Evolutionary conservation across 2,888 invertebrate genomes (phyloP).

Genomic region (Hydriomena furcata): DNA sequence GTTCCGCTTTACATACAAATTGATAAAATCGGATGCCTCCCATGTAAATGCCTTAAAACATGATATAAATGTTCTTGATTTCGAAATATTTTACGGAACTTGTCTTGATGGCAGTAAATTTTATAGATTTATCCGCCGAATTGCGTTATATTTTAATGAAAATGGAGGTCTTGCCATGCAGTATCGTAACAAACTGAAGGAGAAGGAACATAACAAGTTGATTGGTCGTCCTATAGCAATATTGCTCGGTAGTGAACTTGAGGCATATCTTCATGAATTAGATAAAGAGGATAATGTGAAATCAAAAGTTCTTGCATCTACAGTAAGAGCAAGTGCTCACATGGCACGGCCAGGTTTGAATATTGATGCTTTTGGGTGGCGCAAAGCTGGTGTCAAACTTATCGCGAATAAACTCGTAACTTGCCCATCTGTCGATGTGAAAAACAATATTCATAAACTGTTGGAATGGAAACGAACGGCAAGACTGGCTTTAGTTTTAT

Average conservation of each 20-base stretch:
- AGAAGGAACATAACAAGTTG: conserved; percentile 30
- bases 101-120: conserved; percentile 31
- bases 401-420: conserved; percentile 48
- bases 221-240: conserved; percentile 20
- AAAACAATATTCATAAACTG: conserved; percentile 39
- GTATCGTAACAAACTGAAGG: conserved; percentile 20
- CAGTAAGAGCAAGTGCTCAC: conserved; percentile 52
- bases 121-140: conserved; percentile 45
- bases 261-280: conserved; percentile 28
- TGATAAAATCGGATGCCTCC: conserved; percentile 50
- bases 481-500: conserved; percentile 47
- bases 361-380: conserved; percentile 47
- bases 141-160: conserved; percentile 58
- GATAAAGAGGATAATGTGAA: conserved; percentile 28
- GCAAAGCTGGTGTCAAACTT: conserved; percentile 51
- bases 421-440: conserved; percentile 42
- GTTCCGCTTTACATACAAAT: conserved; percentile 46
- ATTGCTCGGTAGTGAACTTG: conserved; percentile 29
- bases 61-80: conserved; percentile 42
- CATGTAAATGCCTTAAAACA: conserved; percentile 61
- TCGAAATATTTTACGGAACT: conserved; percentile 11
- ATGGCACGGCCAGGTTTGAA: conserved; percentile 47
- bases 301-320: conserved; percentile 38
- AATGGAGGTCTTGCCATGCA: conserved; percentile 45
- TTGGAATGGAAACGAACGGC: conserved; percentile 47